Evolutionary conservation across 2,888 invertebrate species (phyloP).

Genomic region (Pomacea canaliculata): DNA sequence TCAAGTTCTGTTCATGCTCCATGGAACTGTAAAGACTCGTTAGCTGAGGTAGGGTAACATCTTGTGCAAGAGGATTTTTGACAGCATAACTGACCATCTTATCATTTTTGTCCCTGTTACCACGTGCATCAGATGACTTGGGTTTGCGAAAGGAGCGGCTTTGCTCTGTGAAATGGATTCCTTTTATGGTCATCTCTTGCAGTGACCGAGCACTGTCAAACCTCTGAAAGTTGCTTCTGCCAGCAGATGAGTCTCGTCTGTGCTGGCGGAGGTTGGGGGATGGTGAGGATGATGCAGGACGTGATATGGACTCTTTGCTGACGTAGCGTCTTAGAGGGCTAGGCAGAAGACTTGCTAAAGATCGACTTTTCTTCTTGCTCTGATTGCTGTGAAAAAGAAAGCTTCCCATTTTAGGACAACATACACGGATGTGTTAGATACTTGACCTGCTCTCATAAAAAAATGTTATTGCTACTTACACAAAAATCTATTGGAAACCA

Average conservation of each 20-base stretch:
- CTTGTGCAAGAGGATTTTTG: too few relatives aligned
- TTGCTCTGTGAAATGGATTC: constrained; percentile 51
- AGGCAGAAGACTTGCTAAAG: constrained; percentile 42
- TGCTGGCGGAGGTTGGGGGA: constrained; percentile 22
- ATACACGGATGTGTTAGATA: too few relatives aligned
- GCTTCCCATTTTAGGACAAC: too few relatives aligned
- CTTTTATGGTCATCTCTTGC: constrained; percentile 47
- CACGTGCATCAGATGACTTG: constrained; percentile 25
- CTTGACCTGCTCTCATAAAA: too few relatives aligned
- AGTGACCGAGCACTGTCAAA: constrained; percentile 35
- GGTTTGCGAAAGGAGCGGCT: constrained; percentile 49
- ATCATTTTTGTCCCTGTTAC: too few relatives aligned
- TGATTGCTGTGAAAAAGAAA: constrained; percentile 1
- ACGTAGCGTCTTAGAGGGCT: constrained; percentile 31
- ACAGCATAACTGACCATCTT: too few relatives aligned
- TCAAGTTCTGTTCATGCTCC: too few relatives aligned
- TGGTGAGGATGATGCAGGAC: constrained; percentile 32
- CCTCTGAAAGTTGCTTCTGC: constrained; percentile 35
- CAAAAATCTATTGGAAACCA: too few relatives aligned
- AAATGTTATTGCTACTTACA: too few relatives aligned
- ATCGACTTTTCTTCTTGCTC: constrained; percentile 37
- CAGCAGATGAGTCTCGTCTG: background rate
- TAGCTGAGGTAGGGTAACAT: too few relatives aligned
- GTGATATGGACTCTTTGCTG: constrained; percentile 43
- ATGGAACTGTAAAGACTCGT: too few relatives aligned